Evolutionary conservation across 2,888 invertebrate species (phyloP), one percentile per base, ranked within the genome.

Genomic region (Camponotus fellah): DNA sequence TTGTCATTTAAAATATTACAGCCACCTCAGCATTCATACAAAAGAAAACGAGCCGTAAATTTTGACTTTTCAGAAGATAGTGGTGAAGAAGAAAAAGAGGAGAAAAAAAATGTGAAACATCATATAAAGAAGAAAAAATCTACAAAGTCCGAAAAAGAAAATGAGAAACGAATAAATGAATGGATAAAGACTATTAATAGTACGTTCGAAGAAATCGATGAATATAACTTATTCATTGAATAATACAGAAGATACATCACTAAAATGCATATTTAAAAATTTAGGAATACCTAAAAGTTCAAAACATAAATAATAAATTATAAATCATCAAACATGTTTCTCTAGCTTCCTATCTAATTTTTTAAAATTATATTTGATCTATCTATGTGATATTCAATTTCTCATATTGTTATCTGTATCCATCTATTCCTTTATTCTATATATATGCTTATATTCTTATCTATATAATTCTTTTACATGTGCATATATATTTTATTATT

Each of bases 131-230:
- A 80, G 8, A 79, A 49, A 12, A 80, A 80, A 17, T 26, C 9
- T 26, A 80, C 43, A 26, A 80, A 72, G 37, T 8, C 4, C 2
- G 46, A 62, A 5, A 82, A 64, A 40, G 64, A 82, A 10, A 37
- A 56, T 0, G 17, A 43, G 1, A 77, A 82, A 43, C n/a, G 32
- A 65, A 3, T 82, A 26, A n/a, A 65, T 3, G 65, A 77, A 6
- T 82, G 81, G 76, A 2, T 43, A 60, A 64, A 77, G 64, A 49
- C 40, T 2, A 10, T 82, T 64, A 76, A 82, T 21, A 65, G 8
- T 43, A 64, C 77, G 32, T 82, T 76, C 6, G 40, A 77, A 53
- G 81, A 76, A 46, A 82, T 82, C 3, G 77, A 74, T 0, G 37
- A 76, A 32, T 8, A 76, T 77, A 9, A 65, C 10, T 56, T 76